Base-by-base conservation (phyloP, 2,797 vertebrate genomes). In the Sebastes kiyomatsui region DNA sequence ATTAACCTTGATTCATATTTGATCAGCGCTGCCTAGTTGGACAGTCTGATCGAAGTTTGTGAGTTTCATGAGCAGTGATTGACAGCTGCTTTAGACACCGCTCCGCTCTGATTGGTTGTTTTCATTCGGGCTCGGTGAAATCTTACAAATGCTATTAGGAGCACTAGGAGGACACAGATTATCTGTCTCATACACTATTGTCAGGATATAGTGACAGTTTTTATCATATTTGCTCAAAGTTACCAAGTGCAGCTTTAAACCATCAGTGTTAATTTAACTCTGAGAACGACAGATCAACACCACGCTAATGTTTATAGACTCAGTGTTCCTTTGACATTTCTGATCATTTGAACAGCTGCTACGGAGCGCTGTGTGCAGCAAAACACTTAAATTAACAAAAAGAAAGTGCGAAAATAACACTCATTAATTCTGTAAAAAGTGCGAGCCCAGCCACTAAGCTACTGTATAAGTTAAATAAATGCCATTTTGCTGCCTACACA, bases 291-390 rank as follows among this genome's bases (percentile, higher is more conserved):
- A 64, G 35, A 52, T 22, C 5, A 65, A 58, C 23, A 11, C 30
- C 27, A 11, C 25, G 38, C 23, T 68, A 35, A 59, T 67, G 55
- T 70, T 62, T 58, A 60, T 8, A 35, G 55, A 61, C 62, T 59
- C n/a, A n/a, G 7, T 18, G 16, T 66, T 35, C 22, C 28, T 67
- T 68, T 68, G 55, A 77, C 25, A 58, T 78, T 32, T 42, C 13
- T 42, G 27, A 27, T 7, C 52, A 52, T 35, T 38, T 65, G 6
- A 78, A 54, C 20, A 72, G 64, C n/a, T 56, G 28, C 52, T 42
- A 22, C 8, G 6, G 9, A 46, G 46, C 25, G 14, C 49, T 12
- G 22, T n/a, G 28, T 35, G 58, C 13, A 67, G 56, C 55, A 12
- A 30, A 70, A 58, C n/a, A 52, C 49, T 49, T 49, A 20, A 52